Percentiles rank a stretch among this genome's conserved stretches.
phyloP scores from a whole-genome alignment of 2,888 invertebrate species.

The Sympetrum striolatum region DNA sequence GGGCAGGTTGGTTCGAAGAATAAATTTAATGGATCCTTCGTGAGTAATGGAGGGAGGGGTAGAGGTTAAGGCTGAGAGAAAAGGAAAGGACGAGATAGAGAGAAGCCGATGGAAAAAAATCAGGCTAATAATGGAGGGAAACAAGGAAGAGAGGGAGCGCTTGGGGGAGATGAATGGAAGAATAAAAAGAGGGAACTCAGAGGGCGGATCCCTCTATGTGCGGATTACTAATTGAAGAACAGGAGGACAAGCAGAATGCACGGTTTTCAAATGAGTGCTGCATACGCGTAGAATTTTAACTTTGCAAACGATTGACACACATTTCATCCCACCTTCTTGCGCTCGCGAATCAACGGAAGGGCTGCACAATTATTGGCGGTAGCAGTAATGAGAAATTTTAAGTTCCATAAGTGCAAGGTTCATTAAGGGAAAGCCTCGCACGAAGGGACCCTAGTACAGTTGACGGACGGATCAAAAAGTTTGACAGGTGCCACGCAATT shows the following conservation, averaged over 20 bases:
- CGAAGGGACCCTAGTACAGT: too few relatives aligned
- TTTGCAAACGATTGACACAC: too few relatives aligned
- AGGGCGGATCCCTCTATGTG: too few relatives aligned
- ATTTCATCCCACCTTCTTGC: too few relatives aligned
- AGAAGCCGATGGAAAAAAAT: background rate
- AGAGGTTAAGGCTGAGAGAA: background rate
- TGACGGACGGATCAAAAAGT: too few relatives aligned
- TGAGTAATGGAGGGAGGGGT: background rate
- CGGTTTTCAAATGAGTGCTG: background rate
- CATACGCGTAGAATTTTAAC: background rate
- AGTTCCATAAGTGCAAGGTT: too few relatives aligned
- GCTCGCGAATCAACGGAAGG: too few relatives aligned
- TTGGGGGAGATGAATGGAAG: background rate
- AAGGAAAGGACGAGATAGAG: background rate
- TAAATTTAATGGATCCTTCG: background rate
- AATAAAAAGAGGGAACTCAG: background rate
- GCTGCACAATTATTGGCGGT: too few relatives aligned
- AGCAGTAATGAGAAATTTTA: too few relatives aligned
- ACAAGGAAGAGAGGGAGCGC: background rate
- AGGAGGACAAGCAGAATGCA: background rate
- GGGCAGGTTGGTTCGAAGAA: background rate
- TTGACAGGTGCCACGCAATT: too few relatives aligned
- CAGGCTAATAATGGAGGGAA: background rate
- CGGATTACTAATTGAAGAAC: background rate
- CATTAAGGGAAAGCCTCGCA: too few relatives aligned